Percentiles rank a stretch among this genome's conserved stretches.
Evolutionary conservation across 2,113 vertebrate genomes (phyloP).

Genomic region (Neolamprologus caudopunctatus): DNA sequence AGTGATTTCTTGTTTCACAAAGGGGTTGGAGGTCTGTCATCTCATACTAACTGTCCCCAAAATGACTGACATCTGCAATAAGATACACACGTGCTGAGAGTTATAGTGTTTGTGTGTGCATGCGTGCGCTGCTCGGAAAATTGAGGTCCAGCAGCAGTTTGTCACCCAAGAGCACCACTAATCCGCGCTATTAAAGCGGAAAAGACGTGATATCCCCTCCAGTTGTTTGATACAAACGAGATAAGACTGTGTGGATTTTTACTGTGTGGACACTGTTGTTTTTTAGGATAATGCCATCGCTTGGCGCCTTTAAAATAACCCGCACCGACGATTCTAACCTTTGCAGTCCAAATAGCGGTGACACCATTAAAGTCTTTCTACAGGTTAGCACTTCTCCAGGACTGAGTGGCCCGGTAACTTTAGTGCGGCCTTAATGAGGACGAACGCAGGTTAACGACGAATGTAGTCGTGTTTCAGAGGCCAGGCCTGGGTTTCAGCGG

Average conservation of each 20-base stretch:
- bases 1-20: slow-evolving; percentile 10
- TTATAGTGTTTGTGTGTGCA: background rate
- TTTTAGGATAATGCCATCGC: background rate
- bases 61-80: background rate
- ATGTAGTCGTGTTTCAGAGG: slow-evolving; percentile 62
- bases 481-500: slow-evolving; percentile 25
- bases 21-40: slow-evolving; percentile 23
- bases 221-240: background rate
- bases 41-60: slow-evolving; percentile 23
- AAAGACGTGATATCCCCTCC: background rate
- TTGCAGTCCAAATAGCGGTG: slow-evolving; percentile 33
- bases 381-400: slow-evolving; percentile 62
- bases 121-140: background rate
- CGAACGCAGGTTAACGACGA: slow-evolving; percentile 67
- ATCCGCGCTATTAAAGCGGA: background rate
- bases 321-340: slow-evolving; percentile 50
- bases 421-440: slow-evolving; percentile 71
- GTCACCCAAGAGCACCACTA: background rate
- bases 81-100: background rate
- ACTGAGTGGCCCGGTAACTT: slow-evolving; percentile 57
- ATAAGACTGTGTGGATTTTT: background rate
- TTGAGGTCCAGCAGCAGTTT: background rate
- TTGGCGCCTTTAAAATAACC: slow-evolving; percentile 21
- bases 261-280: background rate
- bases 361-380: slow-evolving; percentile 59